Base-by-base conservation (phyloP, 37 sponge, comb jelly and placozoan species). In the Amphimedon queenslandica region DNA sequence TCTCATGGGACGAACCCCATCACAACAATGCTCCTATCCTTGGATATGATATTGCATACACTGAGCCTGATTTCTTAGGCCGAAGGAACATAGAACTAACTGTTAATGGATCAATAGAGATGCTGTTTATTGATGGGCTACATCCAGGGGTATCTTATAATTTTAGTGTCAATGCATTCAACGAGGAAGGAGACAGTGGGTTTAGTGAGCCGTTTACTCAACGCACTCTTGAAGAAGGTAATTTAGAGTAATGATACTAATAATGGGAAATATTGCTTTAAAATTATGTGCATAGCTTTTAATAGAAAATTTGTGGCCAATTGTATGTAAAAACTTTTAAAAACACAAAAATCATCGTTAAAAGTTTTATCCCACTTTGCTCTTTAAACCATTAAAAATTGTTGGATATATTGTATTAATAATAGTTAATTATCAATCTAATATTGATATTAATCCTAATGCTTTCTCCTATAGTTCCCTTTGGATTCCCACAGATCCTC, bases 21-120 rank as follows among this genome's bases (percentile, higher is more conserved):
- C 67, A 84, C 56, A 84, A 80, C 69, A 84, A 89, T 76, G 84
- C 81, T n/a, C 80, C 78, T 29, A 77, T 89, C 61, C 13, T 3
- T 4, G 83, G 77, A 3, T 84, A 74, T 65, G 23, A n/a, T 4
- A 65, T 81, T 8, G 3, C 20, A 2, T 58, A 81, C 18, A 47
- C 32, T 4, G 4, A 65, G 8, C 55, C 58, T 55, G 3, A 13
- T 27, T 81, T 81, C 69, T 35, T 58, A 11, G 75, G 21, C 21
- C 24, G 61, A 25, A n/a, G 5, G 8, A n/a, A 60, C 5, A 25
- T 60, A 25, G 28, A 6, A 6, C 61, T 60, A n/a, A 60, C 5
- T 11, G 28, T n/a, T 60, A 25, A 11, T 60, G 61, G 61, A n/a
- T n/a, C 21, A 11, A 11, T n/a, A 25, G 27, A 11, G 21, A 5